A percentile compares a stretch with the other conserved stretches of the same genome.
Evolutionary conservation across 2,888 invertebrate genomes (phyloP).

Genomic region (Caenorhabditis uteleia): DNA sequence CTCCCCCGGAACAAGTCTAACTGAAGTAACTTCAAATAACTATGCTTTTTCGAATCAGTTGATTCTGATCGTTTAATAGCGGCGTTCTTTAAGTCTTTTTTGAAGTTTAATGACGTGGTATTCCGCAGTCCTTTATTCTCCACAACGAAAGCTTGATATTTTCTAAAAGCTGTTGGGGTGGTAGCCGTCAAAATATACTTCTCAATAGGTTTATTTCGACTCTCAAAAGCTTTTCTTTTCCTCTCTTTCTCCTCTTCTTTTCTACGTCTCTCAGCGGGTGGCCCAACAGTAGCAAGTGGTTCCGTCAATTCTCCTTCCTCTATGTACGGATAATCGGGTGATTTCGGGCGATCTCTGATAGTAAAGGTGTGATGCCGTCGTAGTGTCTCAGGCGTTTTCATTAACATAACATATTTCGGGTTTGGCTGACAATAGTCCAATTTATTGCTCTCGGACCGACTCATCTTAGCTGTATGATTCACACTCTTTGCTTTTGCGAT

Average conservation of each 20-base stretch:
- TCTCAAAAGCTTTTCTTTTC: conserved; percentile 30
- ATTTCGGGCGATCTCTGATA: conserved; percentile 43
- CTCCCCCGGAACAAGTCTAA: conserved; percentile 40
- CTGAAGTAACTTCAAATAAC: conserved; percentile 33
- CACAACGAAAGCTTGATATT: conserved; percentile 47
- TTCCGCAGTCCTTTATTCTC: conserved; percentile 32
- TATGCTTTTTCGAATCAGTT: conserved; percentile 37
- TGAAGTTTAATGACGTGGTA: conserved; percentile 10
- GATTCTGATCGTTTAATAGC: conserved; percentile 27
- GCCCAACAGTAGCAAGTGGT: conserved; percentile 49
- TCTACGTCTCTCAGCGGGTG: conserved; percentile 38
- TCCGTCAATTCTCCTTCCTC: conserved; percentile 49
- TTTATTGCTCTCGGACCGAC: not conserved
- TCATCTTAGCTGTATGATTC: conserved; percentile 1
- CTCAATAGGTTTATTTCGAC: conserved; percentile 26
- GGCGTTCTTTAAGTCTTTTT: conserved; percentile 9
- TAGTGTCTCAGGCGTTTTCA: conserved; percentile 41
- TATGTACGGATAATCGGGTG: conserved; percentile 48
- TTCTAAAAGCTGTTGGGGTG: conserved; percentile 42
- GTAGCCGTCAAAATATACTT: conserved; percentile 43
- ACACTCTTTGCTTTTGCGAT: conserved; percentile 3
- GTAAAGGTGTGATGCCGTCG: conserved; percentile 48
- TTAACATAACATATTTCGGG: conserved; percentile 35
- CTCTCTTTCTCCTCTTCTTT: conserved; percentile 29
- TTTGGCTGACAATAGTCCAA: conserved; percentile 2